phyloP scores from a whole-genome alignment of 1,140 invertebrate species.

The Hestina assimilis region DNA sequence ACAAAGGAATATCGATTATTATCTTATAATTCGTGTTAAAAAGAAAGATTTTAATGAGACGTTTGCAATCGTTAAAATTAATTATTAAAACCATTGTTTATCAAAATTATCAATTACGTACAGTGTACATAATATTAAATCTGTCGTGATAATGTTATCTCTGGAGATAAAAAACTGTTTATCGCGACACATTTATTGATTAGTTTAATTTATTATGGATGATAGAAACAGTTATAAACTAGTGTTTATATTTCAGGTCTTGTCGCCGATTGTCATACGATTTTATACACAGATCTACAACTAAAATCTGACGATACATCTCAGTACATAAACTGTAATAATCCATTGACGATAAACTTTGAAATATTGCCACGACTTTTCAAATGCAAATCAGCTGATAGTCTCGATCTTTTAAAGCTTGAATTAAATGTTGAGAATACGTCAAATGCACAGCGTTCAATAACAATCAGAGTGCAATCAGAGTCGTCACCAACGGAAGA shows the following conservation, averaged over 20 bases:
- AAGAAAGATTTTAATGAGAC: too few species aligned
- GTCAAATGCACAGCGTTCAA: slow-evolving; percentile 32
- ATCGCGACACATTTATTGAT: not conserved
- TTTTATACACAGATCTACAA: slow-evolving; percentile 79
- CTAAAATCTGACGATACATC: slow-evolving; percentile 58
- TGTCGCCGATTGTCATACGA: slow-evolving; percentile 71
- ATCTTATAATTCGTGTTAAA: too few species aligned
- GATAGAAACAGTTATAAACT: too few species aligned
- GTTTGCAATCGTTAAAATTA: too few species aligned
- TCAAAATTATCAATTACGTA: too few species aligned
- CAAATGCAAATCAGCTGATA: slow-evolving; percentile 54
- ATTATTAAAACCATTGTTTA: too few species aligned
- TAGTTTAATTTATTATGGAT: not conserved
- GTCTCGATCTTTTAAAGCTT: slow-evolving; percentile 50
- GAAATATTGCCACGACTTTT: slow-evolving; percentile 41
- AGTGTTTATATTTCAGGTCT: slow-evolving; percentile 57
- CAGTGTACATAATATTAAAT: too few species aligned
- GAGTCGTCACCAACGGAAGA: slow-evolving; percentile 63
- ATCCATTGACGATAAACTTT: slow-evolving; percentile 47
- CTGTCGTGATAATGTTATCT: too few species aligned
- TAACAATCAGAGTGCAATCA: slow-evolving; percentile 61
- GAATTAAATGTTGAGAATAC: slow-evolving; percentile 48
- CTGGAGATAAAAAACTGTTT: too few species aligned
- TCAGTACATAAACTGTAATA: slow-evolving; percentile 53
- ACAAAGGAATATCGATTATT: too few species aligned